These are phyloP conservation scores for Philantomba maxwellii DNA, from an alignment of 2,113 vertebrate species.

Conservation along the genomic window DNA sequence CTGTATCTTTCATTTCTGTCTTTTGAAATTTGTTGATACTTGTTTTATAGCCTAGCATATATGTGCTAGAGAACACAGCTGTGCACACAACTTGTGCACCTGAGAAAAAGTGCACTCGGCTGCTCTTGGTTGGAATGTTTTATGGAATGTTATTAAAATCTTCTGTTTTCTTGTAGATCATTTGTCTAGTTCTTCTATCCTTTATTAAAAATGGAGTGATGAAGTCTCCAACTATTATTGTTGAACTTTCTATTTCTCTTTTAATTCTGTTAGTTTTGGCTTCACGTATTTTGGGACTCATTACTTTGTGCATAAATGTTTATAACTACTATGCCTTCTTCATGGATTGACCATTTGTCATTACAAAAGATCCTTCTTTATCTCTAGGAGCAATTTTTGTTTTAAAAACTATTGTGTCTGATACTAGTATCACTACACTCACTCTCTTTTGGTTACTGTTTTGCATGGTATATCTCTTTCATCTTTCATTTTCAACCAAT, in stretches of 20 bases:
- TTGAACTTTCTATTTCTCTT: not conserved
- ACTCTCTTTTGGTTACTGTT: not conserved
- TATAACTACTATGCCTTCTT: not conserved
- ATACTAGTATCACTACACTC: not conserved
- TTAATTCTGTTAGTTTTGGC: not conserved
- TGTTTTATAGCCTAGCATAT: not conserved
- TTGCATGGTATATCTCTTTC: not conserved
- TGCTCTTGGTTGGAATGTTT: not conserved
- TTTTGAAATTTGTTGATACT: not conserved
- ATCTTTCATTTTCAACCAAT: not conserved
- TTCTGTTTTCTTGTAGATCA: not conserved
- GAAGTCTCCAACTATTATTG: not conserved
- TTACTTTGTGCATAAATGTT: not conserved
- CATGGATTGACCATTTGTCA: not conserved
- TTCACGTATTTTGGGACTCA: not conserved
- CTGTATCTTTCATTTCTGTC: not conserved
- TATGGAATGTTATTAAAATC: not conserved
- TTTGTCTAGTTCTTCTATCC: not conserved
- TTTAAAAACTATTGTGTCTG: not conserved
- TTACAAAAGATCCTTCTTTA: not conserved
- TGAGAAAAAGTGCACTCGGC: not conserved
- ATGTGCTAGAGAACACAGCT: not conserved
- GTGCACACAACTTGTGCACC: not conserved
- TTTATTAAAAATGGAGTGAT: not conserved
- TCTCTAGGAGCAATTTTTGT: not conserved